Conservation (phyloP, 2,113 vertebrate species). For the Vulpes lagopus region DNA sequence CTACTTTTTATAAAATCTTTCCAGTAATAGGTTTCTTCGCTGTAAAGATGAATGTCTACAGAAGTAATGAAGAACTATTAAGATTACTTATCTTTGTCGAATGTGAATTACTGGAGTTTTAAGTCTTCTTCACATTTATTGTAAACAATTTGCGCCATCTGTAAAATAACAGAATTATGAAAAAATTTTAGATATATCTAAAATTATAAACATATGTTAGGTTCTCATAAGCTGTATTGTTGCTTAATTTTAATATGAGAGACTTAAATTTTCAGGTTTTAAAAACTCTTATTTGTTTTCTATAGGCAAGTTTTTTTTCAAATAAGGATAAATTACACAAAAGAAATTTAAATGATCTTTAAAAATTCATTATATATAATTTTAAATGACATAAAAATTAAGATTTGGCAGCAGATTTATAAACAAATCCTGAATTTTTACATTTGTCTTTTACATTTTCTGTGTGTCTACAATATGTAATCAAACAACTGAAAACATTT, state of each 20-base stretch:
- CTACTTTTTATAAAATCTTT: neutral
- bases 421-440: neutral
- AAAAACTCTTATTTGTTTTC: neutral
- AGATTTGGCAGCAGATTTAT: neutral
- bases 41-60: neutral
- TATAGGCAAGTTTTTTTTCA: neutral
- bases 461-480: neutral
- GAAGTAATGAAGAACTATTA: neutral
- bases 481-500: neutral
- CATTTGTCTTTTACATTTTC: neutral
- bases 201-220: neutral
- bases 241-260: constrained; percentile 3
- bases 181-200: neutral
- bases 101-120: neutral
- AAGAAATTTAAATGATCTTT: neutral
- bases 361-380: neutral
- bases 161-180: constrained; percentile 25
- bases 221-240: neutral
- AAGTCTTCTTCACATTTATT: neutral
- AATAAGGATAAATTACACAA: neutral
- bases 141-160: neutral
- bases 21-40: neutral
- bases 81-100: neutral
- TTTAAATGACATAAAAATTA: neutral
- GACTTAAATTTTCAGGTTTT: neutral